Conservation (phyloP, 2,888 invertebrate species). For the Meteorus colon region DNA sequence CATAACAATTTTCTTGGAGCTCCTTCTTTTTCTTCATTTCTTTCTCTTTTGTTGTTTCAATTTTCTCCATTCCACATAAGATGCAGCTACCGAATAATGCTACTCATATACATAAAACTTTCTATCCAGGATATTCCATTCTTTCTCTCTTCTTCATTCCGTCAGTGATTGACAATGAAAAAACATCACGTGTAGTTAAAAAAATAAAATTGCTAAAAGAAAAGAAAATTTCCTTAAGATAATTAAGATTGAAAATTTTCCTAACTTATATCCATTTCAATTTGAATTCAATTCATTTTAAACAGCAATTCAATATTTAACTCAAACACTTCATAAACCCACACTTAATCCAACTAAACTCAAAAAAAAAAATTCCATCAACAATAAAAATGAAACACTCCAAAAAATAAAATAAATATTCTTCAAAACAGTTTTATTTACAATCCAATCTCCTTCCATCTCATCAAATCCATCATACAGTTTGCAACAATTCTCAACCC, state of each 20-base stretch:
- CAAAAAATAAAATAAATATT: not conserved
- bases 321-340: too few relatives aligned
- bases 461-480: not conserved
- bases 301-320: too few relatives aligned
- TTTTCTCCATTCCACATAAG: not conserved
- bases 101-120: conserved; percentile 11
- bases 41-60: not conserved
- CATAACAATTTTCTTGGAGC: conserved; percentile 43
- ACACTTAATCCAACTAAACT: too few relatives aligned
- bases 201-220: not conserved
- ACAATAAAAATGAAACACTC: too few relatives aligned
- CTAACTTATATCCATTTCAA: too few relatives aligned
- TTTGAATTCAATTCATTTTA: too few relatives aligned
- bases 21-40: not conserved
- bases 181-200: not conserved
- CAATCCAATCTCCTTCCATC: not conserved
- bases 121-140: not conserved
- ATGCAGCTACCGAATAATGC: not conserved
- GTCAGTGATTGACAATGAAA: not conserved
- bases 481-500: conserved; percentile 10
- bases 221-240: not conserved
- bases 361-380: too few relatives aligned
- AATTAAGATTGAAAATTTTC: too few relatives aligned
- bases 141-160: not conserved
- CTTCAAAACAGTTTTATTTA: conserved; percentile 10